Conservation (phyloP, 1,140 invertebrate species). For the Hyposmocoma kahamanoa region DNA sequence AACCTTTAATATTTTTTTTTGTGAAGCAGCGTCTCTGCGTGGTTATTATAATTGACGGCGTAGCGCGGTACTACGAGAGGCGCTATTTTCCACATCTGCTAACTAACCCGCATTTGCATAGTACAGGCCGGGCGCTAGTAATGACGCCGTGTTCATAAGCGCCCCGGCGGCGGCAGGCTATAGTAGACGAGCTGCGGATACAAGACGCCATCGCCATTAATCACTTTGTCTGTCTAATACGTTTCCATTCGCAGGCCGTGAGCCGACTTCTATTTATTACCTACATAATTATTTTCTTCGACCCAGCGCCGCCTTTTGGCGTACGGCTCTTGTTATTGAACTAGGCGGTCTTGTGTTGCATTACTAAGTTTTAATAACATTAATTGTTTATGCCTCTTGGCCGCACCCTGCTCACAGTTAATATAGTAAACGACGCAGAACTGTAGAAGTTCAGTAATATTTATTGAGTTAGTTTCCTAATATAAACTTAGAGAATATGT, state of each 20-base stretch:
- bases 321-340: conserved; percentile 40
- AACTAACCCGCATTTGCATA: conserved; percentile 56
- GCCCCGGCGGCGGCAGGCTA: conserved; percentile 14
- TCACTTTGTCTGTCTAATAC: conserved; percentile 64
- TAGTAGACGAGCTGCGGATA: conserved; percentile 29
- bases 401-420: conserved; percentile 46
- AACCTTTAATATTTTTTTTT: too few relatives aligned
- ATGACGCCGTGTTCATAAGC: conserved; percentile 24
- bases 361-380: conserved; percentile 64
- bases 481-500: conserved; percentile 27
- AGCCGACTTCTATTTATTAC: conserved; percentile 55
- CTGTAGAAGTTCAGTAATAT: conserved; percentile 38
- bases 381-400: conserved; percentile 57
- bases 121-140: conserved; percentile 21
- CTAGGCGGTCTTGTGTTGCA: conserved; percentile 27
- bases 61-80: conserved; percentile 36
- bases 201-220: conserved; percentile 50
- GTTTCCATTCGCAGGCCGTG: conserved; percentile 52
- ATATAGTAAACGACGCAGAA: conserved; percentile 32
- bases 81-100: conserved; percentile 34
- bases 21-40: conserved; percentile 17
- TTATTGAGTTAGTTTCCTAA: conserved; percentile 51
- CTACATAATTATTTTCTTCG: conserved; percentile 64
- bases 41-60: conserved; percentile 43
- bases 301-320: conserved; percentile 35